Percentiles rank a stretch among this genome's conserved stretches.
Evolutionary conservation across 2,888 invertebrate species (phyloP).

Genomic region (Taphrorychus bicolor): DNA sequence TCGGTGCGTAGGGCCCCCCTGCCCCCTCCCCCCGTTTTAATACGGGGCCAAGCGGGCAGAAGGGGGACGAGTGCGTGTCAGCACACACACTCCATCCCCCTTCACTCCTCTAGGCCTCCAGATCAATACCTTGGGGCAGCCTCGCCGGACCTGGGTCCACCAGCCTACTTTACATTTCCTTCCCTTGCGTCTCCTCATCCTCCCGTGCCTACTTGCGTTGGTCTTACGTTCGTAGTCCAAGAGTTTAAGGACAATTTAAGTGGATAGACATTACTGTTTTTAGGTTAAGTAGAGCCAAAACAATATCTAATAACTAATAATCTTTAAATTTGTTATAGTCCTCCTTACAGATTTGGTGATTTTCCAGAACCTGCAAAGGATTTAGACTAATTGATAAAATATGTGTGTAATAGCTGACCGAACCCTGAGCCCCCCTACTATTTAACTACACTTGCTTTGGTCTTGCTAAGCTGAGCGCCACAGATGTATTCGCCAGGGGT

Average conservation of each 20-base stretch:
- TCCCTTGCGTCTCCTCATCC: constrained; percentile 44
- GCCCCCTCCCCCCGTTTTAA: constrained; percentile 16
- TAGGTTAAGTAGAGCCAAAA: too few species aligned
- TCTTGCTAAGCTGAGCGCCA: constrained; percentile 66
- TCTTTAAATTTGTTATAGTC: too few species aligned
- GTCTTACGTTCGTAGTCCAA: constrained; percentile 54
- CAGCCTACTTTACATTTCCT: constrained; percentile 67
- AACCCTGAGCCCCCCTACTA: constrained; percentile 55
- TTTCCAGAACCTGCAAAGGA: too few species aligned
- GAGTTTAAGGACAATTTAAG: neutral
- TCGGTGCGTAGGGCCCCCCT: constrained; percentile 26
- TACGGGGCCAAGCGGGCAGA: constrained; percentile 14
- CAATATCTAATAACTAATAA: too few species aligned
- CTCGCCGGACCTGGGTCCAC: constrained; percentile 60
- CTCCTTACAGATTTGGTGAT: too few species aligned
- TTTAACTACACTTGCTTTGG: constrained; percentile 62
- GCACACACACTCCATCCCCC: constrained; percentile 55
- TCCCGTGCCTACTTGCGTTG: constrained; percentile 57
- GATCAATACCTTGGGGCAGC: constrained; percentile 62
- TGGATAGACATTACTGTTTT: neutral
- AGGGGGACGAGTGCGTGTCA: constrained; percentile 57
- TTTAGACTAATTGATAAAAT: too few species aligned
- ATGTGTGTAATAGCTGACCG: too few species aligned
- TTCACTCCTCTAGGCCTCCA: constrained; percentile 48
- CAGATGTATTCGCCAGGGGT: constrained; percentile 44